Base-by-base conservation (phyloP, 1,140 invertebrate genomes). In the Danaus melanippus region DNA sequence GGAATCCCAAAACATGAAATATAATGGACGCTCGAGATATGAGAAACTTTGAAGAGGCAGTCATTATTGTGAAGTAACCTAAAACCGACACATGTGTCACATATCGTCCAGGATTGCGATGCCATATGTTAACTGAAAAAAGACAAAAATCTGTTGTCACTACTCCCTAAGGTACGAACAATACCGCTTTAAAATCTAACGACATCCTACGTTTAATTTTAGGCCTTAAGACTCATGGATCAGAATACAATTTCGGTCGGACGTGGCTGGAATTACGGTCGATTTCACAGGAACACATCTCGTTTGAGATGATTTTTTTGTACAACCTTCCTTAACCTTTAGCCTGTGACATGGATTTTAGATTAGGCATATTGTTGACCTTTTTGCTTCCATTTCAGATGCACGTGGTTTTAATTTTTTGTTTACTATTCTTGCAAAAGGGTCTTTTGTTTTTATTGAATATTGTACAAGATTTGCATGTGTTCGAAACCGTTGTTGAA, bases 341-440 rank as follows among this genome's bases (percentile, higher is more conserved):
- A 75, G 80, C 83, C 78, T 84, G 73, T 82, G 83, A 86, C 81
- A 86, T 69, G 81, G 80, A 82, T 84, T 83, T 76, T 83, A 84
- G 79, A 84, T 86, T 83, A 84, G 79, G 79, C 79, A 84, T 84
- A 84, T 83, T 83, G 83, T 86, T 86, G 76, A 81, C 76, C 83
- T 84, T 86, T 86, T 86, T 84, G 71, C 71, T 72, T 77, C 69
- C 73, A 70, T 76, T 75, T 66, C 56, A 43, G 67, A 62, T 79
- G 76, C 79, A 84, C 78, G 74, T 86, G 81, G 70, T 74, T 73
- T 59, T 56, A 56, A 64, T 71, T 84, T 86, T 86, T 84, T 76
- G 71, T 58, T 46, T 40, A 12, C 51, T 46, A 50, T 52, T 66
- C 64, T 68, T 50, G 61, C 68, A 67, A 61, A 64, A 71, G 71